These are phyloP conservation scores for Astur gentilis DNA, from an alignment of 2,113 vertebrate species.

Conservation along the genomic window DNA sequence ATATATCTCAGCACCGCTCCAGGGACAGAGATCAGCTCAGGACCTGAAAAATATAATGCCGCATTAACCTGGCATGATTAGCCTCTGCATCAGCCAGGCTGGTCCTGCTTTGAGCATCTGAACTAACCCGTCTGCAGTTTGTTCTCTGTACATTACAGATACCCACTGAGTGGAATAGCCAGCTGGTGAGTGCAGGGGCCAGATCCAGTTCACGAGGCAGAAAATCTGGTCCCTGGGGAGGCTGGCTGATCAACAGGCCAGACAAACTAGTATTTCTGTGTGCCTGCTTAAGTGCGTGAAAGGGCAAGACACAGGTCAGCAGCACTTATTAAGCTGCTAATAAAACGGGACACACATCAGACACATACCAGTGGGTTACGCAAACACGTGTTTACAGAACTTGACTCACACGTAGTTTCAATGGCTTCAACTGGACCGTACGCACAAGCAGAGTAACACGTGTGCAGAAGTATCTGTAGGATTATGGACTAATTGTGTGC, in stretches of 20 bases:
- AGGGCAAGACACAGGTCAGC: slow-evolving; percentile 26
- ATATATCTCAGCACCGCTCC: background rate
- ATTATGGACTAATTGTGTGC: background rate
- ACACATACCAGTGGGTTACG: background rate
- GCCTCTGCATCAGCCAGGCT: background rate
- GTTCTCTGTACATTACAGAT: background rate
- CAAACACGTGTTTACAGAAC: background rate
- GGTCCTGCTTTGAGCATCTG: background rate
- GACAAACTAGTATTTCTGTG: background rate
- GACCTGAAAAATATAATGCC: background rate
- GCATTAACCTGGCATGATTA: background rate
- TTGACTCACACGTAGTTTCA: background rate
- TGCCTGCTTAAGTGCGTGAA: background rate
- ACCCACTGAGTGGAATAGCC: background rate
- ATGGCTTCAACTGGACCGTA: accelerated
- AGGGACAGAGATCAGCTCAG: background rate
- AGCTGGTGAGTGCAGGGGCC: slow-evolving; percentile 34
- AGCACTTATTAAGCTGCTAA: slow-evolving; percentile 17
- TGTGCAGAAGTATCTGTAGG: background rate
- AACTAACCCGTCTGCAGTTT: background rate
- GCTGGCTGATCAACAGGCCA: background rate
- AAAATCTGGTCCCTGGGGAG: background rate
- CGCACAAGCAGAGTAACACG: background rate
- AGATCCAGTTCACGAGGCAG: slow-evolving; percentile 11
- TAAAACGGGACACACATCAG: background rate